Base-by-base conservation (phyloP, 2,888 invertebrate species). In the Eretmocerus hayati region DNA sequence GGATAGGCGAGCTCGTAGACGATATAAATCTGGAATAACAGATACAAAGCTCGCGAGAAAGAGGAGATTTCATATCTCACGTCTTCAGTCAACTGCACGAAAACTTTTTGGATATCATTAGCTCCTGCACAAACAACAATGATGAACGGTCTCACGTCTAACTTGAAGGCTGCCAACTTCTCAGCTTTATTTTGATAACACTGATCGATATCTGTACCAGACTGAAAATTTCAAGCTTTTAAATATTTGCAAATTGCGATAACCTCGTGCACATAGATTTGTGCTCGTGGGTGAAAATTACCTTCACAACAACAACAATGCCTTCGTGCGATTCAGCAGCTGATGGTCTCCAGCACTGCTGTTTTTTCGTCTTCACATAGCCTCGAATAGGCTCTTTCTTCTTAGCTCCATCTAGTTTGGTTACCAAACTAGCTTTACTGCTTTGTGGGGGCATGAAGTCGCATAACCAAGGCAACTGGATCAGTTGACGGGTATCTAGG, bases 1-100 rank as follows among this genome's bases (percentile, higher is more conserved):
- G 50, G 46, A 38, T 46, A 50, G 20, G 26, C 15, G 6, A 50
- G 18, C 32, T 46, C 36, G 4, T 41, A 50, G 4, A 35, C 19
- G 15, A 37, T 39, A 31, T 35, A 50, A 35, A 33, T 15, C 42
- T 47, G 41, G 15, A 42, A 42, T 3, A 31, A 16, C 15, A 41
- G 15, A 30, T 47, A 41, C 20, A 47, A 16, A 19, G 48, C 43
- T 37, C 33, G 35, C 26, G 36, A 26, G n/a, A 48, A 33, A 1
- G 43, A 43, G 8, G n/a, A 2, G 2, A 32, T 23, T 5, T 43
- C 33, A 19, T 48, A 48, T 6, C 16, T 19, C n/a, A 43, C 26
- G 19, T 33, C n/a, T n/a, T 33, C 37, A 6, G 15, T 21, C 2
- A 19, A 4, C 5, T 15, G 20, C 9, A 37, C 21, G 13, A 20